Conservation (phyloP, 2,888 invertebrate genomes). For the Athrips mouffetella region DNA sequence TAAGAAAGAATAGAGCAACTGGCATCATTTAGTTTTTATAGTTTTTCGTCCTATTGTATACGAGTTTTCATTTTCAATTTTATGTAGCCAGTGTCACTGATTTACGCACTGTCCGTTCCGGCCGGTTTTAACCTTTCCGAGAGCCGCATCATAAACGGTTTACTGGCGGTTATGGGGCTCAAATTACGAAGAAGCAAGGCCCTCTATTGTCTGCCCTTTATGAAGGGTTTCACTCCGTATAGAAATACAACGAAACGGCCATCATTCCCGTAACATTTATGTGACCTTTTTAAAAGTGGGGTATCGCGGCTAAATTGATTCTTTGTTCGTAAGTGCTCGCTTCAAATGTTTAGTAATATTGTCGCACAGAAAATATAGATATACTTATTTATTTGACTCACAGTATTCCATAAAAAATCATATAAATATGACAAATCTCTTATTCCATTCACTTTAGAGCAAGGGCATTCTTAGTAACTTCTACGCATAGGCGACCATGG, state of each 20-base stretch:
- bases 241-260: slow-evolving; percentile 63
- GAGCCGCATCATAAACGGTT: slow-evolving; percentile 71
- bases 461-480: too few relatives aligned
- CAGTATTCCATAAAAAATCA: too few relatives aligned
- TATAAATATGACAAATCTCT: too few relatives aligned
- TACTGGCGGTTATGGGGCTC: slow-evolving; percentile 67
- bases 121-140: slow-evolving; percentile 66
- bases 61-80: not conserved
- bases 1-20: too few relatives aligned
- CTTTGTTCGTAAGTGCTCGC: slow-evolving; percentile 20
- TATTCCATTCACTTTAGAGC: too few relatives aligned
- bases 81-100: slow-evolving; percentile 28
- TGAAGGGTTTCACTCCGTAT: slow-evolving; percentile 64
- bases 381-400: too few relatives aligned
- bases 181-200: slow-evolving; percentile 66
- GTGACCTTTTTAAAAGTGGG: slow-evolving; percentile 60
- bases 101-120: slow-evolving; percentile 59
- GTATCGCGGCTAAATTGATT: slow-evolving; percentile 51
- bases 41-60: not conserved
- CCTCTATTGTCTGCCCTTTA: slow-evolving; percentile 68
- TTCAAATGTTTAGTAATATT: not conserved
- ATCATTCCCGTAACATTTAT: slow-evolving; percentile 68
- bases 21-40: not conserved
- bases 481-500: too few relatives aligned
- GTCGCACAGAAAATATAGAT: too few relatives aligned